A percentile compares a stretch with the other conserved stretches of the same genome.
Evolutionary conservation across 1,140 invertebrate genomes (phyloP).

Genomic region (Magallana angulata): DNA sequence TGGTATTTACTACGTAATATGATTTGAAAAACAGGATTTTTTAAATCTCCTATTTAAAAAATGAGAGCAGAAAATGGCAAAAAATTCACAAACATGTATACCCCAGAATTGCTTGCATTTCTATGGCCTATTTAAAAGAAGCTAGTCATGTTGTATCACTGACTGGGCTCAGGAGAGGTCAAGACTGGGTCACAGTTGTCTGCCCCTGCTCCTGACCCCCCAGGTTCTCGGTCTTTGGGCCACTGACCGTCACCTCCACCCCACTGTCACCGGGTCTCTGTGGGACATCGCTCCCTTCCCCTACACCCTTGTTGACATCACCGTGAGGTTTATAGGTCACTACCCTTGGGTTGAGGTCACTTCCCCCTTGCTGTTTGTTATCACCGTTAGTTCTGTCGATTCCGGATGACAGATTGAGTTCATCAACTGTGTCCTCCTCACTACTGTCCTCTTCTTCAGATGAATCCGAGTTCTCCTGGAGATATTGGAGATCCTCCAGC

Average conservation of each 20-base stretch:
- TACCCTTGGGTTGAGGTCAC: neutral
- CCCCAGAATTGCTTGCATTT: neutral
- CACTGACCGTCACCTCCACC: neutral
- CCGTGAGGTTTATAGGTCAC: neutral
- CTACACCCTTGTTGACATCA: neutral
- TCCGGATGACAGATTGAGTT: conserved; percentile 17
- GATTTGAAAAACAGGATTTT: too few relatives aligned
- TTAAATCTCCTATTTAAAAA: too few relatives aligned
- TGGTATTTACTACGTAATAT: too few relatives aligned
- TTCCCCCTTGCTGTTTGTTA: neutral
- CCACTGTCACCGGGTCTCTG: neutral
- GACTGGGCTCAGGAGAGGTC: neutral
- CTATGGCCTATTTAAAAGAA: neutral
- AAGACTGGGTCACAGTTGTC: neutral
- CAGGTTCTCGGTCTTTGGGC: neutral
- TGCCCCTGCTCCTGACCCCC: neutral
- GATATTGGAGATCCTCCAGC: conserved; percentile 46
- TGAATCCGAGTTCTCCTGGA: conserved; percentile 48
- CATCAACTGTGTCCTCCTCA: conserved; percentile 47
- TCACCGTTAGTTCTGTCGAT: neutral
- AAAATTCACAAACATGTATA: neutral
- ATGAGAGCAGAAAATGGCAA: neutral
- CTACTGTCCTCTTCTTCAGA: conserved; percentile 39
- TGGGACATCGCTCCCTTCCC: neutral
- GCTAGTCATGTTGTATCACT: neutral